These are phyloP conservation scores for Harpagus bidentatus DNA, from an alignment of 2,113 vertebrate species.

Conservation along the genomic window DNA sequence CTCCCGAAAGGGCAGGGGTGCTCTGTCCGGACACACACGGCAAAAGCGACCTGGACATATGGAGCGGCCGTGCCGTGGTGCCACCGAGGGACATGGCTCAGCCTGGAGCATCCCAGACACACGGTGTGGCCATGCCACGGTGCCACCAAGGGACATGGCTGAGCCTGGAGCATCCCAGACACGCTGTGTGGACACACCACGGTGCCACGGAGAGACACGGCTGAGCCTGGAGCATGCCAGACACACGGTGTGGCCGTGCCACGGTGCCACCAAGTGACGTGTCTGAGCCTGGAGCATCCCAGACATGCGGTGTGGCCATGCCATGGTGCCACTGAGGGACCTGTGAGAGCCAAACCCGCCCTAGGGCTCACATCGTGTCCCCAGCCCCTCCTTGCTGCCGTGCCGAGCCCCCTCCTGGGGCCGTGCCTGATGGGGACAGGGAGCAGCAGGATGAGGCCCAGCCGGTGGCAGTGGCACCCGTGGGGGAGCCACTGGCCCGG, in stretches of 20 bases:
- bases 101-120: neutral
- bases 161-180: too few species aligned
- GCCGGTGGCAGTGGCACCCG: neutral
- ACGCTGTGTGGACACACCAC: rapidly evolving
- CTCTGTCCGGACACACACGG: neutral
- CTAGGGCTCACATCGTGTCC: rapidly evolving
- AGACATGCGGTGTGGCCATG: neutral
- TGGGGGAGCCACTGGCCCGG: neutral
- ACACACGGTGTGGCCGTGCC: neutral
- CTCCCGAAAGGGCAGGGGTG: neutral
- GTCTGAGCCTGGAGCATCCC: neutral
- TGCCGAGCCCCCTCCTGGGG: neutral
- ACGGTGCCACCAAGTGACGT: neutral
- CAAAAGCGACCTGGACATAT: rapidly evolving
- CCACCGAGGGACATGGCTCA: neutral
- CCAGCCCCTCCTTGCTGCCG: neutral
- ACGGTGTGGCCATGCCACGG: rapidly evolving
- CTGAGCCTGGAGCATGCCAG: neutral
- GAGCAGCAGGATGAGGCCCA: neutral
- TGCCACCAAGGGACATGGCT: rapidly evolving
- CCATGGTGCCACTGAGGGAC: neutral
- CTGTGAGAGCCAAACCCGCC: neutral
- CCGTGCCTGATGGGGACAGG: rapidly evolving
- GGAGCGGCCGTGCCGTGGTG: rapidly evolving
- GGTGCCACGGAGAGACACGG: neutral